Evolutionary conservation across 2,888 invertebrate species (phyloP), one percentile per base, ranked within the genome.

Genomic region (Catocala fraxini): DNA sequence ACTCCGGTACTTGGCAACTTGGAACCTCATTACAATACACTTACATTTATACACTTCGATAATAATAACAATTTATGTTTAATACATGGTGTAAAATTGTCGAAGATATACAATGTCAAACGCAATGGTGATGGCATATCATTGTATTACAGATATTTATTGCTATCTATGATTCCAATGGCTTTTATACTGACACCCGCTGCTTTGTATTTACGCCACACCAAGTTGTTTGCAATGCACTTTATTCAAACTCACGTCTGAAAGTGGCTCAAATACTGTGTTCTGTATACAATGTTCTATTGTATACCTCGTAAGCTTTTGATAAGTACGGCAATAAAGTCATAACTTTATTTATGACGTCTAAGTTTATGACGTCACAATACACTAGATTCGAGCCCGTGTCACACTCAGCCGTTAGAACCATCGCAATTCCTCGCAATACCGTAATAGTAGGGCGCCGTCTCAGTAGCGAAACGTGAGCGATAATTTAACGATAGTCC

Each of bases 391-490:
- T 73, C 73, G 65, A 58, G 56, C 57, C 71, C 53, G 65, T 82
- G 79, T 75, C 71, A 75, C 61, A 70, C 66, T 66, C 59, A 68
- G 57, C 70, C 59, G 46, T 61, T 68, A 65, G 72, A 68, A 70
- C 66, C 55, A 79, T 79, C 77, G 81, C 79, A 79, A 83, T 79
- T 83, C 79, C 76, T 77, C 71, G 73, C 72, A 79, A 84, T 84
- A 88, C 84, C 83, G 83, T 87, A 89, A 88, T 85, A 75, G 71
- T 75, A 85, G 85, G 83, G 84, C 86, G 81, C 84, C 82, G 81
- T 83, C 76, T 84, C 91, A 80, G 93, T 93, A 92, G 93, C 92
- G 83, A 89, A 92, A 89, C 93, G 92, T 92, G 93, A 91, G 87
- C 90, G 91, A 93, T 93, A 92, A 92, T 89, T 93, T 89, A 88